A percentile compares a stretch with the other conserved stretches of the same genome.
phyloP scores from a whole-genome alignment of 2,113 vertebrate genomes.

The Ranitomeya imitator region DNA sequence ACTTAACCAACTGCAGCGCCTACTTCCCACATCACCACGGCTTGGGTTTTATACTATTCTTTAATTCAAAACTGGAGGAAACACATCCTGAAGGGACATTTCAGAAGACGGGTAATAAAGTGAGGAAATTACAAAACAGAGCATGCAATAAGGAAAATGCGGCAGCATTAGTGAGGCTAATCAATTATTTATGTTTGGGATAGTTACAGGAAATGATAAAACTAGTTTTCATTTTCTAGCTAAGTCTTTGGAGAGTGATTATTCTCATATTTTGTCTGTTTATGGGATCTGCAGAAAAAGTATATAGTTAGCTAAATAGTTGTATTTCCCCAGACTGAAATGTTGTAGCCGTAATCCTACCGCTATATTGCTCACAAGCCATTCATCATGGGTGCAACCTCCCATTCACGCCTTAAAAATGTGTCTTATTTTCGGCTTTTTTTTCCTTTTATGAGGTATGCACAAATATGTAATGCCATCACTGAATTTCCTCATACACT shows the following conservation, averaged over 20 bases:
- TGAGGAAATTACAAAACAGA: background rate
- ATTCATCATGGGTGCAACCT: background rate
- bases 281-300: background rate
- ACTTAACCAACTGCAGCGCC: background rate
- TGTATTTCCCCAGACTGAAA: background rate
- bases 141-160: background rate
- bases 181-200: background rate
- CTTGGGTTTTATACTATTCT: background rate
- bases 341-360: background rate
- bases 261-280: background rate
- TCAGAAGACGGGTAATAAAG: background rate
- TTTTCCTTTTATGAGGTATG: too few species aligned
- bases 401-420: background rate
- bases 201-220: background rate
- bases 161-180: background rate
- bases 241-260: background rate
- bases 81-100: background rate
- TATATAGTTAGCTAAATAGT: background rate
- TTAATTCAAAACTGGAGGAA: background rate
- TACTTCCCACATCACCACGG: background rate
- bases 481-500: too few species aligned
- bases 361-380: background rate
- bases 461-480: too few species aligned
- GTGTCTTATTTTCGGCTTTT: too few species aligned
- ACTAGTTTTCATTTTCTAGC: background rate